Evolutionary conservation across 2,113 vertebrate genomes (phyloP).

Genomic region (Furnarius figulus): DNA sequence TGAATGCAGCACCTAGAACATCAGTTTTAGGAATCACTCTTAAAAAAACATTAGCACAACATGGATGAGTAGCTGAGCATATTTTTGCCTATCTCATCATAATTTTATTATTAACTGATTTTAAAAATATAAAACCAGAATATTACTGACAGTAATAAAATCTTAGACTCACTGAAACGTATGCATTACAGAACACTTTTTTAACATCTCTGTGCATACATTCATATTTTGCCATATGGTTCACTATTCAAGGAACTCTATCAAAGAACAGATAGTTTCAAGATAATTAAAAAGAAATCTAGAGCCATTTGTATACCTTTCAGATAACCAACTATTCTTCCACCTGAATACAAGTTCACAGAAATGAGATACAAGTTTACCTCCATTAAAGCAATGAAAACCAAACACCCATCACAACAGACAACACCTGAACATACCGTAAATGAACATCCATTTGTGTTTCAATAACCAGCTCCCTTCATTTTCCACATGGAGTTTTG

Average conservation of each 20-base stretch:
- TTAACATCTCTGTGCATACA: neutral
- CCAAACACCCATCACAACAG: neutral
- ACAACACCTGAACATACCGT: neutral
- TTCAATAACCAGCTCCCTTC: neutral
- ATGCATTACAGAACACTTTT: neutral
- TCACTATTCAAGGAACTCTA: neutral
- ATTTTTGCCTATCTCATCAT: neutral
- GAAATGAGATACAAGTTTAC: neutral
- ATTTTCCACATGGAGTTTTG: neutral
- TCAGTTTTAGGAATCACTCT: neutral
- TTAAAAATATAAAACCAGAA: neutral
- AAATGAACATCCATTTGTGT: neutral
- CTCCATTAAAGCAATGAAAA: constrained; percentile 49
- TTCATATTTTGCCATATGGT: neutral
- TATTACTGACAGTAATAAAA: constrained; percentile 21
- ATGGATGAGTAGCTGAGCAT: neutral
- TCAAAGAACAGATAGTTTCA: constrained; percentile 40
- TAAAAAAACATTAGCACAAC: neutral
- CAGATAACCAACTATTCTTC: constrained; percentile 57
- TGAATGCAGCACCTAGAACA: neutral
- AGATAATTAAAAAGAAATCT: constrained; percentile 51
- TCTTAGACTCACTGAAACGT: neutral
- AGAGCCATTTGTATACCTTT: constrained; percentile 67
- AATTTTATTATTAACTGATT: neutral
- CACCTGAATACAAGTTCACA: constrained; percentile 54